These are phyloP conservation scores for Ptychoptera contaminata DNA, from an alignment of 2,888 invertebrate species.

Conservation along the genomic window DNA sequence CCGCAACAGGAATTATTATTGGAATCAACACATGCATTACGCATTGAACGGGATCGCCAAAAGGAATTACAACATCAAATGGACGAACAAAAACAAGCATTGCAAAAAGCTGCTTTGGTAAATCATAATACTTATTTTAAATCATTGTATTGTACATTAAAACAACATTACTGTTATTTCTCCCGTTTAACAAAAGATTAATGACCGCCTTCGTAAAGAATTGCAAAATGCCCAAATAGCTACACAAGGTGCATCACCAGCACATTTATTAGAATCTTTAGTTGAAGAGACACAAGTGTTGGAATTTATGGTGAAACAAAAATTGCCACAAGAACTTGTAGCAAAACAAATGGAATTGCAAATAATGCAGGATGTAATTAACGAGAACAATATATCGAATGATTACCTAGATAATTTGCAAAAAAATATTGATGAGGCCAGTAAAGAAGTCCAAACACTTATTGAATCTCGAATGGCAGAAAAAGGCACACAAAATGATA, in stretches of 20 bases:
- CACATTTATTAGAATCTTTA: constrained; percentile 11
- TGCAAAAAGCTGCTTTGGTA: constrained; percentile 9
- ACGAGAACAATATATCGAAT: constrained; percentile 48
- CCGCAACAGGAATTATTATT: constrained; percentile 14
- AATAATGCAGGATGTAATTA: constrained; percentile 50
- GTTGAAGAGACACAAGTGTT: constrained; percentile 33
- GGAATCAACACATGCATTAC: constrained; percentile 13
- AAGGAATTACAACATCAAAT: constrained; percentile 13
- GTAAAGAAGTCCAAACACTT: constrained; percentile 50
- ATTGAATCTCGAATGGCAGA: constrained; percentile 53
- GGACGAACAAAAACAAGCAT: constrained; percentile 12
- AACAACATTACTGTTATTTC: neutral
- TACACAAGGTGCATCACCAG: constrained; percentile 12
- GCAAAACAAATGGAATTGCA: constrained; percentile 46
- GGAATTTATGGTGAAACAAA: constrained; percentile 59
- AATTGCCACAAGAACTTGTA: constrained; percentile 57
- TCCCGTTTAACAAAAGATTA: constrained; percentile 4
- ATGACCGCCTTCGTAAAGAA: constrained; percentile 13
- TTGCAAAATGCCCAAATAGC: constrained; percentile 10
- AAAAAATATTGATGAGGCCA: constrained; percentile 38
- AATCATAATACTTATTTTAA: neutral
- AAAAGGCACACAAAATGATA: constrained; percentile 50
- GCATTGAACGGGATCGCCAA: constrained; percentile 13
- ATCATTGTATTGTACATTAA: neutral
- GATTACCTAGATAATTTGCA: constrained; percentile 46